Evolutionary conservation across 2,888 invertebrate genomes (phyloP).

Genomic region (Limnephilus lunatus): DNA sequence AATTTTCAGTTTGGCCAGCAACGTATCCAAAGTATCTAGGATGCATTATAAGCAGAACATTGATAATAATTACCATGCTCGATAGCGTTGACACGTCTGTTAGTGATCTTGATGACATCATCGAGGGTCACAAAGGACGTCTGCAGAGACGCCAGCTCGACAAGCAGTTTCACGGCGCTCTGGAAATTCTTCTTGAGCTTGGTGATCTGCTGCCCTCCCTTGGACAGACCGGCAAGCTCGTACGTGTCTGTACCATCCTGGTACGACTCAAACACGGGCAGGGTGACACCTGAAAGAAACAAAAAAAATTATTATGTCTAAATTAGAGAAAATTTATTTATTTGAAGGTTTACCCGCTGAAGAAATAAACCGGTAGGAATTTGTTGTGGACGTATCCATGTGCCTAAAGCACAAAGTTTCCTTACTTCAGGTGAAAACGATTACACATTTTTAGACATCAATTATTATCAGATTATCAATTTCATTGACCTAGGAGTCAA

Average conservation of each 20-base stretch:
- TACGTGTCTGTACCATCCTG: conserved; percentile 97
- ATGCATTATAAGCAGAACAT: neutral
- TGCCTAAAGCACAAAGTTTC: too few species aligned
- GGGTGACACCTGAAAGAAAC: conserved; percentile 86
- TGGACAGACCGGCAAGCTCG: conserved; percentile 95
- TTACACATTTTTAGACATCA: too few species aligned
- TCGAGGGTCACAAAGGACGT: conserved; percentile 99
- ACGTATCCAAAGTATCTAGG: too few species aligned
- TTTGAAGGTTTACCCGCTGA: neutral
- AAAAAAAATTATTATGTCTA: neutral
- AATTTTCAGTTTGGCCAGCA: too few species aligned
- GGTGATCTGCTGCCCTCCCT: conserved; percentile 97
- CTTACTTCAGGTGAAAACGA: too few species aligned
- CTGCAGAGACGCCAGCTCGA: conserved; percentile 98
- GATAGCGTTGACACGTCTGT: conserved; percentile 99
- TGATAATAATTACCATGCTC: conserved; percentile 87
- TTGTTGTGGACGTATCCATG: too few species aligned
- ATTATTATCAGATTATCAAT: too few species aligned
- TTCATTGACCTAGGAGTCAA: too few species aligned
- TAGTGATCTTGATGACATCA: conserved; percentile 99
- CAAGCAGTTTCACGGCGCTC: conserved; percentile 95
- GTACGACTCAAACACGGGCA: conserved; percentile 96
- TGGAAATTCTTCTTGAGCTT: conserved; percentile 99
- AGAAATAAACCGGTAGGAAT: too few species aligned
- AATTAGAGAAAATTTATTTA: neutral